Base-by-base conservation (phyloP, 2,888 invertebrate genomes). In the Bedellia somnulentella region DNA sequence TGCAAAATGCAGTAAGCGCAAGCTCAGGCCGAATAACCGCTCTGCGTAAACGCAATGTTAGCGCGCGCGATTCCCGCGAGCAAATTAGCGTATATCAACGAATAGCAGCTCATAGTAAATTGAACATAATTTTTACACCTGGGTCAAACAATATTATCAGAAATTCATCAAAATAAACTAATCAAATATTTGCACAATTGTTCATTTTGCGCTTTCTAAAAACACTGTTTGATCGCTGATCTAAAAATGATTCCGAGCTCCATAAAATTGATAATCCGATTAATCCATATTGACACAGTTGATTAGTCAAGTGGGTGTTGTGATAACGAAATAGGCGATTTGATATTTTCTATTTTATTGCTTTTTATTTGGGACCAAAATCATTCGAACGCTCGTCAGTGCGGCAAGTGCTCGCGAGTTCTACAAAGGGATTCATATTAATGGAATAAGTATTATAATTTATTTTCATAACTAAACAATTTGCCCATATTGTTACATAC, bases 211-310 rank as follows among this genome's bases (percentile, higher is more conserved):
- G 33, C 37, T 46, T 25, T 23, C 27, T 26, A 38, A 41, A 47
- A 49, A 57, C 47, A 52, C 39, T 38, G 32, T 38, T 37, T 48
- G 47, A 54, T 54, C 37, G 41, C 37, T 45, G 47, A 48, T 53
- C 47, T 48, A 57, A 61, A 30, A 63, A 60, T 51, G 45, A 55
- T 64, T 60, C 52, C 52, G 52, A 49, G 40, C 46, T 31, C 51
- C 40, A 62, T 63, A 60, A 62, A 61, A 66, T 59, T 66, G 70
- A 70, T 70, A 68, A 66, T 60, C 45, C 45, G 44, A 46, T 51
- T 66, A 63, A 70, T 68, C 68, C 63, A 52, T 71, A 54, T 71
- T 70, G 66, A 51, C 68, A 64, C 42, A 60, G 55, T 52, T 54
- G 55, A 63, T 58, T 54, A 37, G 52, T 71, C 57, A 63, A 70